These are phyloP conservation scores for Drosophila emarginata DNA, from an alignment of 2,888 invertebrate species.

Conservation along the genomic window DNA sequence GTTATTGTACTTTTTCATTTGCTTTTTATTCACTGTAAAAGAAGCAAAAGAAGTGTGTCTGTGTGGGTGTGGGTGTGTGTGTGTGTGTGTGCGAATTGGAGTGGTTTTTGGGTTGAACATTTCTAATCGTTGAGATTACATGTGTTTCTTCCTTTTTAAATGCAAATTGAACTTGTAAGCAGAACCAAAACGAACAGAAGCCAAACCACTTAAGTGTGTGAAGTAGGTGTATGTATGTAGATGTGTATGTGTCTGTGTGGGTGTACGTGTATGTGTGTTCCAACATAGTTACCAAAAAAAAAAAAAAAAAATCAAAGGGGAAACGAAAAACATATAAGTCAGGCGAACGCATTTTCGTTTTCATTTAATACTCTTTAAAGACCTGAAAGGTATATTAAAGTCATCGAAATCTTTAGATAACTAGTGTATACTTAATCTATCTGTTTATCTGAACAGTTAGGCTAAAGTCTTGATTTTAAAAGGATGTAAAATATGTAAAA, in stretches of 20 bases:
- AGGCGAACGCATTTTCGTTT: not conserved
- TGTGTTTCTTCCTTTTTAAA: slow-evolving; percentile 72
- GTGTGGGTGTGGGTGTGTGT: slow-evolving; percentile 12
- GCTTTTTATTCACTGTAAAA: slow-evolving; percentile 5
- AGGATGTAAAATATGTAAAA: no score
- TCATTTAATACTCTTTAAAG: not conserved
- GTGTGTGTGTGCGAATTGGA: slow-evolving; percentile 12
- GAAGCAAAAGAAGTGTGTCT: slow-evolving; percentile 8
- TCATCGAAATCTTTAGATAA: not conserved
- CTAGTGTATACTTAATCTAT: no score
- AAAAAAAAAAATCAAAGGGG: slow-evolving; percentile 30
- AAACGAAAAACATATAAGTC: not conserved
- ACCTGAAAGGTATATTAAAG: not conserved
- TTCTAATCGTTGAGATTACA: slow-evolving; percentile 77
- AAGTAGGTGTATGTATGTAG: not conserved
- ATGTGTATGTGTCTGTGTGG: slow-evolving; percentile 1
- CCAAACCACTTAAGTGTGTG: slow-evolving; percentile 48
- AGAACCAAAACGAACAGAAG: slow-evolving; percentile 49
- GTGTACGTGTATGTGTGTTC: slow-evolving; percentile 19
- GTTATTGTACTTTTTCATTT: not conserved
- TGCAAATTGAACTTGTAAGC: slow-evolving; percentile 76
- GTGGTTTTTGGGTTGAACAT: slow-evolving; percentile 53
- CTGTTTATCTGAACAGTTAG: no score
- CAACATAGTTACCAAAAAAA: slow-evolving; percentile 40
- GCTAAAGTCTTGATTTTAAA: no score